Conservation (phyloP, 1,140 invertebrate genomes). For the Heliothis subflexa region DNA sequence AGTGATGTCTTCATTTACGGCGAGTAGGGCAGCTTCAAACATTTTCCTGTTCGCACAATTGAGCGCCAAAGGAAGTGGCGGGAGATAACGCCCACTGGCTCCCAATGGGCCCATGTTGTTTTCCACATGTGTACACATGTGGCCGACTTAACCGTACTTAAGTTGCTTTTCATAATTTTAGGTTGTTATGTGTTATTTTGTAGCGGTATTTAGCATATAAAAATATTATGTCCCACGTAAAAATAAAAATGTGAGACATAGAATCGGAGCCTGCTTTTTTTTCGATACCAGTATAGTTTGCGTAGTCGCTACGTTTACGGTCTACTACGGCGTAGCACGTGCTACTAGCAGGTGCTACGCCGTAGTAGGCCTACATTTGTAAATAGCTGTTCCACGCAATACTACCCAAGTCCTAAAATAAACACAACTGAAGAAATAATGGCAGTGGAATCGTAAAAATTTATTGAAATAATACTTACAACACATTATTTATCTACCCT, state of each 20-base stretch:
- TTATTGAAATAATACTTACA: neutral
- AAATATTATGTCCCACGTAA: too few relatives aligned
- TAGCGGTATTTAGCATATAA: neutral
- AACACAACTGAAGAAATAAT: too few relatives aligned
- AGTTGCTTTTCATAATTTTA: slow-evolving; percentile 8
- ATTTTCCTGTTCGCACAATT: slow-evolving; percentile 59
- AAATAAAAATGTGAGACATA: too few relatives aligned
- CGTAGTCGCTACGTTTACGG: too few relatives aligned
- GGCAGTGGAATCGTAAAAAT: neutral
- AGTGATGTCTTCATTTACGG: slow-evolving; percentile 25
- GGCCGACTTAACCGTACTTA: slow-evolving; percentile 27
- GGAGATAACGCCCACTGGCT: slow-evolving; percentile 57
- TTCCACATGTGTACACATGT: slow-evolving; percentile 50
- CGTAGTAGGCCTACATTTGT: too few relatives aligned
- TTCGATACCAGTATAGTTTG: too few relatives aligned
- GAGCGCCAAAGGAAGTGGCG: slow-evolving; percentile 61
- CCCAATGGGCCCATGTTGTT: slow-evolving; percentile 48
- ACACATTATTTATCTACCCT: slow-evolving; percentile 2
- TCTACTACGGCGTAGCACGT: too few relatives aligned
- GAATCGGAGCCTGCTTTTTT: too few relatives aligned
- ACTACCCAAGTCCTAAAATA: too few relatives aligned
- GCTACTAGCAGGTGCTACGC: too few relatives aligned
- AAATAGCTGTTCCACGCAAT: too few relatives aligned
- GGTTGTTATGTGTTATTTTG: neutral
- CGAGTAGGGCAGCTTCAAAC: slow-evolving; percentile 27